Conservation (phyloP, 64 coral and sea anemone genomes). For the Hydrozoanthus tunicans region DNA sequence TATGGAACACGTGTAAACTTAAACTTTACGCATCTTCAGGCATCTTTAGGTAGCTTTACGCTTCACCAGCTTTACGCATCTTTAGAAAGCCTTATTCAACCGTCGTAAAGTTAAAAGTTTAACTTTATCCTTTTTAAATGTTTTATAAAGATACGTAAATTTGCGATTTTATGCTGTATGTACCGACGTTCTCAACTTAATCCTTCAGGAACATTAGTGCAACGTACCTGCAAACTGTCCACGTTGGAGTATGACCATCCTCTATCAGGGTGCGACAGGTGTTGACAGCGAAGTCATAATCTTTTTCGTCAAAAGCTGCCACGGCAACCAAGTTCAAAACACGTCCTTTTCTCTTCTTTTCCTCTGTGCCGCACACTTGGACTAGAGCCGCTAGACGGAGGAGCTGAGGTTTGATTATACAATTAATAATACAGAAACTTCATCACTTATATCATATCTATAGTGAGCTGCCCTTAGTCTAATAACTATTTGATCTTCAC, state of each 20-base stretch:
- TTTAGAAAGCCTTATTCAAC: background rate
- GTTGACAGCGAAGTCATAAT: constrained; percentile 65
- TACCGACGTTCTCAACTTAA: too few species aligned
- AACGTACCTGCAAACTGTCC: constrained; percentile 87
- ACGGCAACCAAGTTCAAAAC: constrained; percentile 75
- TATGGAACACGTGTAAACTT: background rate
- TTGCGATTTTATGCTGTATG: too few species aligned
- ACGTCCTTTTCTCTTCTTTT: constrained; percentile 79
- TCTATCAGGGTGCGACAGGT: constrained; percentile 72
- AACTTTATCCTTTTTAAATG: too few species aligned
- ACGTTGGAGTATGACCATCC: constrained; percentile 64
- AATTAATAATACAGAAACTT: too few species aligned
- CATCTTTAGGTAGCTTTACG: constrained; percentile 6
- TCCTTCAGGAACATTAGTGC: background rate
- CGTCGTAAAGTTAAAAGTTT: too few species aligned
- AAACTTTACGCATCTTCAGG: background rate
- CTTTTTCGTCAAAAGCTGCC: constrained; percentile 55
- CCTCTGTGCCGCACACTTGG: constrained; percentile 85
- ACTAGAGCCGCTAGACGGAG: constrained; percentile 75
- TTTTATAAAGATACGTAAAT: too few species aligned
- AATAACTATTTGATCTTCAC: too few species aligned
- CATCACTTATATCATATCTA: too few species aligned
- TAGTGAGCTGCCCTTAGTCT: too few species aligned
- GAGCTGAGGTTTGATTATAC: constrained; percentile 40
- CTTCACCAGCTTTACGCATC: background rate